Percentiles rank a stretch among this genome's conserved stretches.
Conservation (phyloP, 2,797 vertebrate genomes). For the Liasis olivaceus region DNA sequence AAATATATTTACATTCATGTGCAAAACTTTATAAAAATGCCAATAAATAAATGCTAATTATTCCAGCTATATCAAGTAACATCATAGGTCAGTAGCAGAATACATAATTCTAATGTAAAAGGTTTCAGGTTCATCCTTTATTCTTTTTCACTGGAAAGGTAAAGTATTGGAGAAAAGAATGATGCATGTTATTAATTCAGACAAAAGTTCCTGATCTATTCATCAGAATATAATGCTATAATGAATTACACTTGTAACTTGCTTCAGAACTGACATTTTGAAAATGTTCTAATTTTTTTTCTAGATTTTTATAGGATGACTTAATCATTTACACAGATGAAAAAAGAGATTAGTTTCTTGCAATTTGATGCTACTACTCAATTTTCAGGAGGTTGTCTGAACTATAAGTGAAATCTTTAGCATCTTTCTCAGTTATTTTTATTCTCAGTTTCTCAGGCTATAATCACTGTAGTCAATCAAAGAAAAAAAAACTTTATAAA, state of each 20-base stretch:
- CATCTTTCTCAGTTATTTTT: background rate
- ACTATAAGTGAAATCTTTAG: background rate
- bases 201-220: background rate
- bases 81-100: background rate
- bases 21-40: background rate
- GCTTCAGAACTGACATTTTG: background rate
- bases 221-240: background rate
- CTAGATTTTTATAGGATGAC: background rate
- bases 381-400: background rate
- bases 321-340: background rate
- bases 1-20: background rate
- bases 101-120: background rate
- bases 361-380: background rate
- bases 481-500: background rate
- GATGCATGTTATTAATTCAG: background rate
- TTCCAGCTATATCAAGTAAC: background rate
- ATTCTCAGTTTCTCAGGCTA: background rate
- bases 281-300: background rate
- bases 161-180: background rate
- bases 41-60: background rate
- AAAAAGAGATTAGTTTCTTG: background rate
- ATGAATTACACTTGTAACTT: background rate
- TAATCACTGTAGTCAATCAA: background rate
- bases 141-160: background rate
- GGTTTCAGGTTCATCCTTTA: background rate